These are phyloP conservation scores for Vireo griseus DNA, from an alignment of 2,797 vertebrate genomes.

Conservation along the genomic window DNA sequence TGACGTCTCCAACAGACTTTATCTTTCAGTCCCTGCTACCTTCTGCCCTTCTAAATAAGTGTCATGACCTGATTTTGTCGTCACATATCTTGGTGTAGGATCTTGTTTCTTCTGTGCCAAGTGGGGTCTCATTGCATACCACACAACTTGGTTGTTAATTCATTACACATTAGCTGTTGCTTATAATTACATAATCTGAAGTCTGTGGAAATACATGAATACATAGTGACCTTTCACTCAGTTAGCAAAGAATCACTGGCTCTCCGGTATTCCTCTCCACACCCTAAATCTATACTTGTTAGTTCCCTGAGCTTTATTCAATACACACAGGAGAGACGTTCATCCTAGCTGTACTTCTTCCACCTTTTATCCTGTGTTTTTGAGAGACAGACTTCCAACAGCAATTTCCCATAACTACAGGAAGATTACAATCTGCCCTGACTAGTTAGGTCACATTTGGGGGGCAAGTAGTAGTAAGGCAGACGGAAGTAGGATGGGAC, in stretches of 20 bases:
- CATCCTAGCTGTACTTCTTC: neutral
- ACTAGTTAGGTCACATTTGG: neutral
- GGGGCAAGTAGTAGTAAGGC: neutral
- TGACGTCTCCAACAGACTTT: neutral
- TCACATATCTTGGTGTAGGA: neutral
- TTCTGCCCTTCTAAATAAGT: neutral
- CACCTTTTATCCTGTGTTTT: neutral
- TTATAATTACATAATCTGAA: neutral
- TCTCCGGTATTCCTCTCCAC: neutral
- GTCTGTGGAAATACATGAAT: neutral
- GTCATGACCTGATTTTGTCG: neutral
- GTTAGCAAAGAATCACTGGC: neutral
- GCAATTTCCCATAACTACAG: neutral
- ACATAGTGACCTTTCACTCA: neutral
- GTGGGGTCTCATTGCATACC: neutral
- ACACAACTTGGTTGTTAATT: neutral
- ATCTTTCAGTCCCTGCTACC: neutral
- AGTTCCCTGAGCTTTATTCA: neutral
- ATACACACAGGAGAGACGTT: neutral
- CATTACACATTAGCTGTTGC: neutral
- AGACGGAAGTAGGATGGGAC: neutral
- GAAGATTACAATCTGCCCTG: neutral
- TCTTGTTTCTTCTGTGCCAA: neutral
- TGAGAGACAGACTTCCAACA: neutral
- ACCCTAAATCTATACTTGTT: neutral